Evolutionary conservation across 1,140 invertebrate genomes (phyloP), one percentile per base, ranked within the genome.

Genomic region (Drosophila yakuba): DNA sequence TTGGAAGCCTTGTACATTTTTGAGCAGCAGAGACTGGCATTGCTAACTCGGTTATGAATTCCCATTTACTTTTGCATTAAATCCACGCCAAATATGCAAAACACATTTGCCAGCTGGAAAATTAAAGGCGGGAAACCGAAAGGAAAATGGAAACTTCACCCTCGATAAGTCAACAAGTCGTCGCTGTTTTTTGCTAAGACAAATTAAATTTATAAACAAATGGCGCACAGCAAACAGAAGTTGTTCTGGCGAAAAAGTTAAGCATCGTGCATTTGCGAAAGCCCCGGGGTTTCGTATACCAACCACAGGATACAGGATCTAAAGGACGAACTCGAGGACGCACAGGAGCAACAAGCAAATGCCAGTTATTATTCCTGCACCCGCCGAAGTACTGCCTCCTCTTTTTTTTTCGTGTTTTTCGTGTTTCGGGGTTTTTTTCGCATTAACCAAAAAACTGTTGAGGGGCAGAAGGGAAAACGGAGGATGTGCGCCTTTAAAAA

Each of bases 131-230:
- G 61, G 41, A 62, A 62, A 35, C 44, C 44, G 52, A 55, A 43
- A 52, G 51, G 39, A 59, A 78, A 47, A 50, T 60, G 51, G 28
- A 72, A 74, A 54, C 38, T 63, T 62, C 47, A 35, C 47, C 51
- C 60, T n/a, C 38, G 50, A 20, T 50, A 63, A 80, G 74, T 78
- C 74, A 78, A 60, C 80, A 76, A 84, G 68, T 57, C 62, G 47
- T 56, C 48, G 61, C 60, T 59, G 60, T 43, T 55, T 73, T 78
- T 76, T 52, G 63, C 75, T 62, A 83, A 89, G 63, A 79, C 76
- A 88, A 88, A 88, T 88, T 89, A 89, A 89, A 88, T 88, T 89
- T 88, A 83, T 79, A 83, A 88, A 89, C 79, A 88, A 88, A 88
- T 89, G 83, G 80, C 79, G 84, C 64, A 83, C 62, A 78, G 67